Conservation (phyloP, 2,113 vertebrate genomes). For the Regulus satrapa region DNA sequence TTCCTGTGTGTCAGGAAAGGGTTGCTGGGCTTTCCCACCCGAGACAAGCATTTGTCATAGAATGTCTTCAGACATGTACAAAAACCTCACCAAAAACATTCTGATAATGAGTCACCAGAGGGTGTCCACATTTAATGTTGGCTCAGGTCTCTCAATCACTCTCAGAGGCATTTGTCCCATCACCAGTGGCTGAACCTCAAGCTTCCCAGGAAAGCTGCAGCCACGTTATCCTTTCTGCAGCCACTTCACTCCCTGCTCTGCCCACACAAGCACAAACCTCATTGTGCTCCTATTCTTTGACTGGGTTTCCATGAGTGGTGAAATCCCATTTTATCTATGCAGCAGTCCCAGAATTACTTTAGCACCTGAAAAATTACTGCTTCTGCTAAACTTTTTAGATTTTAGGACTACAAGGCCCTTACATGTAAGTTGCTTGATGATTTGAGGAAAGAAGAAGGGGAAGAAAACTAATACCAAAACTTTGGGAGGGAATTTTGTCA, state of each 20-base stretch:
- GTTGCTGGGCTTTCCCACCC: neutral
- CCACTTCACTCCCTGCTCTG: neutral
- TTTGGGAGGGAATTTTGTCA: neutral
- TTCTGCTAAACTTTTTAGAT: neutral
- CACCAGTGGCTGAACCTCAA: neutral
- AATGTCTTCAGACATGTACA: rapidly evolving
- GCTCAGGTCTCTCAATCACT: neutral
- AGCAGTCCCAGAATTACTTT: neutral
- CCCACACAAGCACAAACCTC: neutral
- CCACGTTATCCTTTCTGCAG: neutral
- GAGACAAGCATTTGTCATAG: neutral
- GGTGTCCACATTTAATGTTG: neutral
- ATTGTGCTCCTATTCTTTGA: neutral
- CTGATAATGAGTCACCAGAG: neutral
- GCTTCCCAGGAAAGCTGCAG: neutral
- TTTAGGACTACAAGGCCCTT: neutral
- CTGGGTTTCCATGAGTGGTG: neutral
- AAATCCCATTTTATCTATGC: neutral
- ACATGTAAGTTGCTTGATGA: neutral
- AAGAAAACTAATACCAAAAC: neutral
- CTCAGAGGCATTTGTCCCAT: neutral
- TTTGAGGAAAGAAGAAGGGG: neutral
- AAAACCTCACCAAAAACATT: neutral
- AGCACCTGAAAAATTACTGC: neutral
- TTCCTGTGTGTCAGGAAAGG: neutral